Conservation (phyloP, 92 coral and sea anemone species). For the Epizoanthus fatuus region DNA sequence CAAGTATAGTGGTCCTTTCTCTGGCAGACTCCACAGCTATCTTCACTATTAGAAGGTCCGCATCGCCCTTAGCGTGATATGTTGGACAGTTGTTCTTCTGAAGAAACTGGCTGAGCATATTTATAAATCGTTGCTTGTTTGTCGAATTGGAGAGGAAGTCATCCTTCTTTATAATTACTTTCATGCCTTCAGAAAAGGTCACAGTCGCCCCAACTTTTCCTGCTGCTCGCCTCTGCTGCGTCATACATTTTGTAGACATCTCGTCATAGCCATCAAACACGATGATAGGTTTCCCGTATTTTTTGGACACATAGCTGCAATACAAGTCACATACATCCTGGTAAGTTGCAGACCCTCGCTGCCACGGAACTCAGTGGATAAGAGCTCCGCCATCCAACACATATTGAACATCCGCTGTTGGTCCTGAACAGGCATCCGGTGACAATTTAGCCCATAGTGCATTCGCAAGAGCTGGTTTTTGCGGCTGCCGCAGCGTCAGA, state of each 20-base stretch:
- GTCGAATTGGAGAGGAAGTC: constrained; percentile 51
- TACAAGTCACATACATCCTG: neutral
- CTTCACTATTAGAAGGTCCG: constrained; percentile 58
- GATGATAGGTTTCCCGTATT: neutral
- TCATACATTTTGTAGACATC: constrained; percentile 37
- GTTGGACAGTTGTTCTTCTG: constrained; percentile 32
- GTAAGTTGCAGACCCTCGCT: too few relatives aligned
- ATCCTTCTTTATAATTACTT: constrained; percentile 45
- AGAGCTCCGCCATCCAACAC: too few relatives aligned
- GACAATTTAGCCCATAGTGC: neutral
- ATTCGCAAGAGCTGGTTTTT: too few relatives aligned
- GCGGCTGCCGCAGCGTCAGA: too few relatives aligned
- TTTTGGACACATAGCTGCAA: constrained; percentile 14
- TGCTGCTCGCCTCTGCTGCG: constrained; percentile 38
- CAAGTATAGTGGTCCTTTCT: constrained; percentile 24
- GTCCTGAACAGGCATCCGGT: too few relatives aligned
- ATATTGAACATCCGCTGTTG: too few relatives aligned
- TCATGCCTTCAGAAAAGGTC: constrained; percentile 46
- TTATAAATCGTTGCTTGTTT: constrained; percentile 52
- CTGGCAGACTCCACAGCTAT: constrained; percentile 53
- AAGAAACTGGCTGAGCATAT: constrained; percentile 26
- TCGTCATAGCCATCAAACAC: constrained; percentile 51
- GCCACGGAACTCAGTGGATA: too few relatives aligned
- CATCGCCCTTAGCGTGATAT: constrained; percentile 54
- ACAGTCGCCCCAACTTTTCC: neutral